phyloP scores from a whole-genome alignment of 1,140 invertebrate genomes.

The Drosophila burlai region DNA sequence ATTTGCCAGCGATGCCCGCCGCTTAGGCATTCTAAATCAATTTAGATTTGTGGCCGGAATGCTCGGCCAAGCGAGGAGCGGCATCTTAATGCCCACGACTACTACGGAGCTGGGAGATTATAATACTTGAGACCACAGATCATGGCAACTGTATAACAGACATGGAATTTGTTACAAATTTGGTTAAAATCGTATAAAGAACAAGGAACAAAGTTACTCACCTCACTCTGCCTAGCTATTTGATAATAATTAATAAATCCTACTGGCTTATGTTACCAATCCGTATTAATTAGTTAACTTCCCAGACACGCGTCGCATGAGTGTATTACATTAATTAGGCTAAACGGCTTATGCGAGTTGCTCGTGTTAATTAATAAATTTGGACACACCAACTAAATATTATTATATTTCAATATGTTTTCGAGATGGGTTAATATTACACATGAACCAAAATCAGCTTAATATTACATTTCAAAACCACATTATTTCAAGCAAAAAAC shows the following conservation, averaged over 20 bases:
- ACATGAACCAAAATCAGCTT: background rate
- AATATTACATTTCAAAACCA: background rate
- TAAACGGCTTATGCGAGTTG: background rate
- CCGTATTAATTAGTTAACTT: background rate
- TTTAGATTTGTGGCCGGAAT: conserved; percentile 26
- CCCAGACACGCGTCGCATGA: background rate
- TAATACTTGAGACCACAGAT: background rate
- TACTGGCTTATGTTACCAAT: background rate
- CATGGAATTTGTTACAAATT: background rate
- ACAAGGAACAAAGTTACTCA: background rate
- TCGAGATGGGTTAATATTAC: too few species aligned
- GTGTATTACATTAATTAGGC: conserved; percentile 5
- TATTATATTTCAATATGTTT: too few species aligned
- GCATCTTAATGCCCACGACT: conserved; percentile 16
- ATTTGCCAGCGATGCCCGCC: conserved; percentile 28
- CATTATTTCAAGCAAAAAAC: background rate
- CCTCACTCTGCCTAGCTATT: background rate
- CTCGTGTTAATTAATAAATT: background rate
- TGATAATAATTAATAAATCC: conserved; percentile 7
- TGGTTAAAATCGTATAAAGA: background rate
- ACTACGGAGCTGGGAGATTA: background rate
- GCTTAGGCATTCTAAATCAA: conserved; percentile 42
- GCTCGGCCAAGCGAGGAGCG: conserved; percentile 12
- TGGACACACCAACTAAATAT: background rate
- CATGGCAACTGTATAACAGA: background rate